A percentile compares a stretch with the other conserved stretches of the same genome.
Evolutionary conservation across 2,888 invertebrate genomes (phyloP).

Genomic region (Epinotia demarniana): DNA sequence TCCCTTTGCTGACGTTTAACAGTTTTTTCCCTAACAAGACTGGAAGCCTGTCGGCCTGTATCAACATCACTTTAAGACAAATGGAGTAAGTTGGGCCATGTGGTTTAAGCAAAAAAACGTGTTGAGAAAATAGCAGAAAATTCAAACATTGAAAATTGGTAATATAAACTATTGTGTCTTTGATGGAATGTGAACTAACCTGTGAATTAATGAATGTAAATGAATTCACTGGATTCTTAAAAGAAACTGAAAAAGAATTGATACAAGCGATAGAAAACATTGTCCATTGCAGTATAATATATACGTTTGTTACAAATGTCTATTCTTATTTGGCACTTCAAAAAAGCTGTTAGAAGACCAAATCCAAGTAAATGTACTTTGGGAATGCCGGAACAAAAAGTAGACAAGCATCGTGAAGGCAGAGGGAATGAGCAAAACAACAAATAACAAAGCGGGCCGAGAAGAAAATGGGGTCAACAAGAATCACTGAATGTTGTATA

Average conservation of each 20-base stretch:
- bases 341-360: slow-evolving; percentile 4
- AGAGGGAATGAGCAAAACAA: slow-evolving; percentile 46
- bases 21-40: slow-evolving; percentile 40
- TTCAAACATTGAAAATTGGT: background rate
- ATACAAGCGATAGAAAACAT: background rate
- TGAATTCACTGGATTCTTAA: background rate
- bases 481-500: slow-evolving; percentile 49
- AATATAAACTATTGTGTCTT: background rate
- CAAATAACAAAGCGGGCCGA: slow-evolving; percentile 49
- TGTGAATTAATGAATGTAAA: too few species aligned
- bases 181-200: background rate
- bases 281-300: background rate
- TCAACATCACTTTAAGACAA: slow-evolving; percentile 30
- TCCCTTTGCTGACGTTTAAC: slow-evolving; percentile 48
- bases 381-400: slow-evolving; percentile 26
- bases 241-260: too few species aligned
- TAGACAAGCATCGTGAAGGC: slow-evolving; percentile 31
- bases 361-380: slow-evolving; percentile 36
- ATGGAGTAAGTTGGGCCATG: slow-evolving; percentile 25
- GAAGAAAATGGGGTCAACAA: slow-evolving; percentile 52
- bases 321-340: background rate
- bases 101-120: slow-evolving; percentile 4
- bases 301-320: background rate
- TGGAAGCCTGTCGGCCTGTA: slow-evolving; percentile 26
- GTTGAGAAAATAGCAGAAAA: background rate